These are phyloP conservation scores for Acrobasis consociella DNA, from an alignment of 2,888 invertebrate species.

Conservation along the genomic window DNA sequence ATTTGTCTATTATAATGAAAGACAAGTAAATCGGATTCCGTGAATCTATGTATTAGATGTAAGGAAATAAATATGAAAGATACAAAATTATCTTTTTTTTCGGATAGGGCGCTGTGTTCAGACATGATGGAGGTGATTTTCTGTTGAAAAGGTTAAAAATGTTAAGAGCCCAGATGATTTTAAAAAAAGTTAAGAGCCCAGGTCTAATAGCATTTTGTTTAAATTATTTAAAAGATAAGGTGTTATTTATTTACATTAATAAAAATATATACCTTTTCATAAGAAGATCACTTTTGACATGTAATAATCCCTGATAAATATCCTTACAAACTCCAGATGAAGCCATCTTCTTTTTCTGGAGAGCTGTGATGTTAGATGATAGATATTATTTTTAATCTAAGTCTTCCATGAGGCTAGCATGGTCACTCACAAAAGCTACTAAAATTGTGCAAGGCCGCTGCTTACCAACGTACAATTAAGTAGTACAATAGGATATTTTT, in stretches of 20 bases:
- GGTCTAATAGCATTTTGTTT: too few relatives aligned
- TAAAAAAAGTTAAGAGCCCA: background rate
- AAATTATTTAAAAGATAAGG: too few relatives aligned
- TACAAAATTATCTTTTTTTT: slow-evolving; percentile 67
- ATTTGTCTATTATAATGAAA: slow-evolving; percentile 1
- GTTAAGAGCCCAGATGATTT: too few relatives aligned
- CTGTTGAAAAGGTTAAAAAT: slow-evolving; percentile 41
- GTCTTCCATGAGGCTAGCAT: too few relatives aligned
- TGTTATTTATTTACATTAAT: background rate
- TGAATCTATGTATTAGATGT: slow-evolving; percentile 39
- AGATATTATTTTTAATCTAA: too few relatives aligned
- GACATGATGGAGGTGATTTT: slow-evolving; percentile 77
- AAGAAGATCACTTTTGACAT: slow-evolving; percentile 74
- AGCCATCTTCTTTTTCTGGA: too few relatives aligned
- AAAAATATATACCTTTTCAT: slow-evolving; percentile 34
- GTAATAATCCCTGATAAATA: slow-evolving; percentile 56
- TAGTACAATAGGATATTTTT: too few relatives aligned
- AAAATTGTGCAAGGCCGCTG: too few relatives aligned
- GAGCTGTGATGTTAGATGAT: too few relatives aligned
- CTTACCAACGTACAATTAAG: too few relatives aligned
- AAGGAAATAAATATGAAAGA: slow-evolving; percentile 63
- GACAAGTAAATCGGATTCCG: slow-evolving; percentile 25
- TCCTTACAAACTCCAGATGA: slow-evolving; percentile 29
- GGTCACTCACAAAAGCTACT: too few relatives aligned
- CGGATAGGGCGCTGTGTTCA: slow-evolving; percentile 78